Evolutionary conservation across 53 echinoderm and acorn worm genomes (phyloP), one percentile per base, ranked within the genome.

Genomic region (Antedon mediterranea): DNA sequence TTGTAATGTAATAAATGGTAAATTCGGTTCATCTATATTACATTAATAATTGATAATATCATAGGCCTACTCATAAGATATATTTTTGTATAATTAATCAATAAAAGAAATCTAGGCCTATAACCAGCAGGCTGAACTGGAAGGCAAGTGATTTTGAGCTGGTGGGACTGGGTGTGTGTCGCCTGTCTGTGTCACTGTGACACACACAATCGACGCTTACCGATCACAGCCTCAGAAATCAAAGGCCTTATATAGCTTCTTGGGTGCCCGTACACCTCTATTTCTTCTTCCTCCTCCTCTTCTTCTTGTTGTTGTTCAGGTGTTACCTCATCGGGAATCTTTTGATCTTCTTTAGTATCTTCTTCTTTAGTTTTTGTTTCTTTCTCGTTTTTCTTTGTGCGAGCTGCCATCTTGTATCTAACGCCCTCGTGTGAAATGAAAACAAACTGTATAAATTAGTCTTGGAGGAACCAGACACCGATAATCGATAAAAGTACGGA

Each of bases 211-310:
- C 37, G 37, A 4, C 4, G 37, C 89, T 73, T 74, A 92, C 92
- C 92, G 30, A 92, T 79, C 15, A 89, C 76, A 3, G 89, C 77
- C 79, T 92, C 92, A 29, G 89, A 82, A 13, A 92, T 43, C 34
- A 92, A 33, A 37, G 86, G 89, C 72, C 89, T 77, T 43, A 92
- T 20, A 43, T 92, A 92, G 74, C 82, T 92, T 43, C 92, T 84
- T n/a, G 84, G 84, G 76, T 81, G 26, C 30, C 43, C 8, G 28
- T 57, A 57, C 2, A 18, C 9, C 23, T 57, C 57, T 11, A 18
- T 57, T 23, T 57, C 57, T 57, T 57, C 20, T 26, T 57, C 57
- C 57, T 57, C 57, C 20, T 57, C 57, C 23, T 57, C 57, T 23
- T 57, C 57, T 2, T 57, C 57, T 7, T 57, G 57, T 57, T 8